These are phyloP conservation scores for Alca torda DNA, from an alignment of 2,797 vertebrate genomes.

Conservation along the genomic window DNA sequence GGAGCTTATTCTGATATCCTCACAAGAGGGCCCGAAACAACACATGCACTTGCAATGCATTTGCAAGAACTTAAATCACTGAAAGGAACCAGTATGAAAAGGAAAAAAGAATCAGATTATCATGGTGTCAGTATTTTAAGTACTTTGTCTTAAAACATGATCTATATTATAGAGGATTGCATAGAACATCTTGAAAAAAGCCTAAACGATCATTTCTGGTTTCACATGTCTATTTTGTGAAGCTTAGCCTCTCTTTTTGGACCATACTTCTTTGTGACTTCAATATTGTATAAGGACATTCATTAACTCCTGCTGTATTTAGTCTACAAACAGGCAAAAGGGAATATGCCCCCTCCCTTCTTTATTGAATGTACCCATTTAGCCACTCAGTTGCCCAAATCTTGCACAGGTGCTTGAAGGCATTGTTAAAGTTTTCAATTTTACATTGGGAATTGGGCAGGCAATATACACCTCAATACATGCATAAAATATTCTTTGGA, in stretches of 20 bases:
- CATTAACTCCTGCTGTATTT: not conserved
- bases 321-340: not conserved
- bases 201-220: not conserved
- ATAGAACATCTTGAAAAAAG: not conserved
- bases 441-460: constrained; percentile 24
- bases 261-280: not conserved
- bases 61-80: not conserved
- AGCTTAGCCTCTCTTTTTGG: not conserved
- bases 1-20: not conserved
- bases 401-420: not conserved
- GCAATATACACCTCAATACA: constrained; percentile 2
- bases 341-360: not conserved
- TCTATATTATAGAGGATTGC: not conserved
- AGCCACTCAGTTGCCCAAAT: not conserved
- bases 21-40: not conserved
- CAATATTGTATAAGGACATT: not conserved
- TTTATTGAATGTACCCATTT: not conserved
- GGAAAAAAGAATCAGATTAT: not conserved
- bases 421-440: constrained; percentile 37
- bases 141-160: not conserved
- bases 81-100: not conserved
- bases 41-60: not conserved
- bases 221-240: not conserved
- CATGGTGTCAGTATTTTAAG: not conserved
- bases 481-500: constrained; percentile 50